Conservation (phyloP, 2,797 vertebrate genomes). For the Danio jaintianensis region DNA sequence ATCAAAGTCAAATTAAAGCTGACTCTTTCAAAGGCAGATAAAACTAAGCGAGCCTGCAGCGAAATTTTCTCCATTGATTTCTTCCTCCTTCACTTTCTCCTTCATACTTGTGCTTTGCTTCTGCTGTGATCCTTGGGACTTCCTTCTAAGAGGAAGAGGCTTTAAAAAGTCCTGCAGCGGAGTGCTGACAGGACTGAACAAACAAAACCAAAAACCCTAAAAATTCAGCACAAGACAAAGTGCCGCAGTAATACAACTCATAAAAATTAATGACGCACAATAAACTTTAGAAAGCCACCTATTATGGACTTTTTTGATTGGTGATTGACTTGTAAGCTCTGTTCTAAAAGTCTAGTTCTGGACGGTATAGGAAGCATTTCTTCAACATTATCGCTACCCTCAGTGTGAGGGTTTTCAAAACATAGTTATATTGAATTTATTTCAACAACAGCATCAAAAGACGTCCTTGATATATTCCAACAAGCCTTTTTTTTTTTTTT, state of each 20-base stretch:
- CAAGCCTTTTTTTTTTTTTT: background rate
- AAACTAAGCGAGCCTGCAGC: conserved; percentile 83
- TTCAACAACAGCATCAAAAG: background rate
- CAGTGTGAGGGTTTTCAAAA: background rate
- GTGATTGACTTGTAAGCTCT: background rate
- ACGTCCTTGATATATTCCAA: background rate
- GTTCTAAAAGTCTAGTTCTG: background rate
- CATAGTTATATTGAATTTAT: background rate
- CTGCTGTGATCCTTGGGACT: conserved; percentile 63
- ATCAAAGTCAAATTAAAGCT: conserved; percentile 88
- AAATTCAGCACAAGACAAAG: conserved; percentile 9
- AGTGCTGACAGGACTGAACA: conserved; percentile 65
- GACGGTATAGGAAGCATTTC: background rate
- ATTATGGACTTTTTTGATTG: background rate
- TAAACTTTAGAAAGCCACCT: conserved; percentile 16
- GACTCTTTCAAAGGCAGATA: conserved; percentile 86
- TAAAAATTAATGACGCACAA: conserved; percentile 10
- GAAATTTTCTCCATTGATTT: conserved; percentile 84
- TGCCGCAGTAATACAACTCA: background rate
- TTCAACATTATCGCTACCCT: background rate
- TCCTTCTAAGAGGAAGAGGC: conserved; percentile 42
- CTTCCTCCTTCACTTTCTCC: conserved; percentile 65
- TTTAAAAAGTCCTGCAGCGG: conserved; percentile 33
- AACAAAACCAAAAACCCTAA: conserved; percentile 57
- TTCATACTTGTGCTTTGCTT: conserved; percentile 66